Percentiles rank a stretch among this genome's conserved stretches.
These are phyloP conservation scores for Calosoma granatense DNA, from an alignment of 1,140 invertebrate genomes.

Conservation along the genomic window DNA sequence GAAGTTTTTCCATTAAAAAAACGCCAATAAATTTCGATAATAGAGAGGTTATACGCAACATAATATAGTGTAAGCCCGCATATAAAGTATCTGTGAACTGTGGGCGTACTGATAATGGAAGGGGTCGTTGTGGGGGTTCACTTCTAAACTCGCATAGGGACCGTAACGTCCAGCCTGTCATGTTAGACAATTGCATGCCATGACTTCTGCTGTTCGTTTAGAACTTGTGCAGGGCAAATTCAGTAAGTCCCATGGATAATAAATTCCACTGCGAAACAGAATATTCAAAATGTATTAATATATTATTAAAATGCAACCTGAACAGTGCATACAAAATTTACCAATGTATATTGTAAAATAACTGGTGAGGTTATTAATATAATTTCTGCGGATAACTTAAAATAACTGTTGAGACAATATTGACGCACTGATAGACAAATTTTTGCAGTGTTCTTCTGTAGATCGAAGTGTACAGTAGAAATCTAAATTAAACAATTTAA, in stretches of 20 bases:
- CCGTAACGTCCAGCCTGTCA: neutral
- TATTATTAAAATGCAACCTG: too few relatives aligned
- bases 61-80: conserved; percentile 1
- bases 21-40: conserved; percentile 8
- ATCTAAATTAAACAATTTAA: too few relatives aligned
- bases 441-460: too few relatives aligned
- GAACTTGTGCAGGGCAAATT: neutral
- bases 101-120: neutral
- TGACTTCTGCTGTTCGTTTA: neutral
- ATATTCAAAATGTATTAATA: too few relatives aligned
- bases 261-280: too few relatives aligned
- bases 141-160: neutral
- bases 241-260: neutral
- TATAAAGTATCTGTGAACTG: conserved; percentile 3
- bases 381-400: too few relatives aligned
- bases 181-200: neutral
- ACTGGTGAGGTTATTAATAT: too few relatives aligned
- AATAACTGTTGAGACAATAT: too few relatives aligned
- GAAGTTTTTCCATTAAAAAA: conserved; percentile 7
- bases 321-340: too few relatives aligned
- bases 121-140: neutral
- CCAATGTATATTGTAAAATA: too few relatives aligned
- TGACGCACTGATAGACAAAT: too few relatives aligned
- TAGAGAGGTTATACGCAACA: conserved; percentile 8
- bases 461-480: too few relatives aligned